These are phyloP conservation scores for Zootermopsis nevadensis DNA, from an alignment of 2,888 invertebrate species.

Conservation along the genomic window DNA sequence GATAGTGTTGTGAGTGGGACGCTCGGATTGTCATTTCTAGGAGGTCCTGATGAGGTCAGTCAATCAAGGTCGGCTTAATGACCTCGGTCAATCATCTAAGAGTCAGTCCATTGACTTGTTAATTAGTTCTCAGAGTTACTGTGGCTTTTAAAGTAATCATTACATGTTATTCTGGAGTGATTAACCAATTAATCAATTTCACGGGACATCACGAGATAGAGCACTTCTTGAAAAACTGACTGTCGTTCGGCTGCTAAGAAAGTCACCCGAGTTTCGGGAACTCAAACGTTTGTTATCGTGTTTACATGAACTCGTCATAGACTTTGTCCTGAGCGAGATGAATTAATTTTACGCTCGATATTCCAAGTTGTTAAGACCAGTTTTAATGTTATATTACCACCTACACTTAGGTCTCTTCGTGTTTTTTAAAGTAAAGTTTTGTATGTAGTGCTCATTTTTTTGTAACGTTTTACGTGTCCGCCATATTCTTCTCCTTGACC, in stretches of 20 bases:
- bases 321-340: not conserved
- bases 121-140: slow-evolving; percentile 1
- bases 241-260: not conserved
- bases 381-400: not conserved
- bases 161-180: not conserved
- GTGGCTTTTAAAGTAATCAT: not conserved
- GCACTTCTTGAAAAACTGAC: no score
- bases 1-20: slow-evolving; percentile 7
- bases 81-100: slow-evolving; percentile 40
- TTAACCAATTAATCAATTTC: no score
- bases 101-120: slow-evolving; percentile 31
- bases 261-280: not conserved
- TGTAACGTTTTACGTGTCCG: not conserved
- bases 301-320: not conserved
- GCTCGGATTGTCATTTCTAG: slow-evolving; percentile 3
- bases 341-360: not conserved
- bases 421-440: not conserved
- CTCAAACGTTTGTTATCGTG: not conserved
- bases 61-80: slow-evolving; percentile 42
- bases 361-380: not conserved
- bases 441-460: not conserved
- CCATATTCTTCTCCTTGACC: not conserved
- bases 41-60: slow-evolving; percentile 31
- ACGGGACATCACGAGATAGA: no score
- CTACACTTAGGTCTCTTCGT: not conserved